Conservation (phyloP, 2,797 vertebrate genomes). For the Loris lydekkerianus region DNA sequence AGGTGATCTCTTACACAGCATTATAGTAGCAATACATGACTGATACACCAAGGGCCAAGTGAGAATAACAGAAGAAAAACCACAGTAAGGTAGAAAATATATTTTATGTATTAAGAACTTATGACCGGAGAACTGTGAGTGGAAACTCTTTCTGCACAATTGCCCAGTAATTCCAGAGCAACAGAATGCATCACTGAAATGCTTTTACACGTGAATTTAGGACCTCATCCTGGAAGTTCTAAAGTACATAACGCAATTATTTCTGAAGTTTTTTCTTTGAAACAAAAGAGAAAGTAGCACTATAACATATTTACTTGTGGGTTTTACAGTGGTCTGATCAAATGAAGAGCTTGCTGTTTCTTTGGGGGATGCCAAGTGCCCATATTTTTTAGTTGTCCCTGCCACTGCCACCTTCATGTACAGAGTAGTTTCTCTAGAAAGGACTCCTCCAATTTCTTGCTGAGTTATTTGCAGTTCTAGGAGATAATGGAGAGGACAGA, state of each 20-base stretch:
- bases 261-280: neutral
- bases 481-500: neutral
- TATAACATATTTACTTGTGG: neutral
- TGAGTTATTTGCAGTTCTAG: neutral
- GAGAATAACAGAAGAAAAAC: neutral
- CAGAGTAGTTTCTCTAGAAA: neutral
- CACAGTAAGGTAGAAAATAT: neutral
- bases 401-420: neutral
- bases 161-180: neutral
- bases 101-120: conserved; percentile 47
- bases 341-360: neutral
- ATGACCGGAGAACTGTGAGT: neutral
- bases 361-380: neutral
- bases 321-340: neutral
- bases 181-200: neutral
- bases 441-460: neutral
- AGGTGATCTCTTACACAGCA: neutral
- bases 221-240: neutral
- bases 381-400: neutral
- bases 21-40: neutral
- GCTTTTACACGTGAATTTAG: neutral
- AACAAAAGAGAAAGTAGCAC: neutral
- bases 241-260: neutral
- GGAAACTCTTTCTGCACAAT: neutral
- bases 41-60: neutral